Percentiles rank a stretch among this genome's conserved stretches.
These are phyloP conservation scores for Hipposideros larvatus DNA, from an alignment of 2,797 vertebrate genomes.

Conservation along the genomic window DNA sequence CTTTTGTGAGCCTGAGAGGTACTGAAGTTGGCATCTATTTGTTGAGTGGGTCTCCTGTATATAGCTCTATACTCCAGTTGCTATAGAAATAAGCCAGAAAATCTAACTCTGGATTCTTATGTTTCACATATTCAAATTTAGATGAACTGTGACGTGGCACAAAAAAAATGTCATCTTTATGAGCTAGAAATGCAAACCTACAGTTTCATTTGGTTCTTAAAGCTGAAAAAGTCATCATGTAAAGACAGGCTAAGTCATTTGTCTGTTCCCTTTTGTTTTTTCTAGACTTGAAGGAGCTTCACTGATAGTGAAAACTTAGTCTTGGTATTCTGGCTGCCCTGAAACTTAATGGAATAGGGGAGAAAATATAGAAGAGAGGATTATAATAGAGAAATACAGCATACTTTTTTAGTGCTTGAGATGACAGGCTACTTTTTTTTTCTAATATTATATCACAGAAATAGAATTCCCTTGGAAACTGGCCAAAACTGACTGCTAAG, in stretches of 20 bases:
- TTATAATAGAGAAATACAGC: background rate
- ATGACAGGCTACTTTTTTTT: slow-evolving; percentile 42
- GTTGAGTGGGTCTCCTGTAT: background rate
- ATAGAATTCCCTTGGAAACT: background rate
- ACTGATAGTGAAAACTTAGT: slow-evolving; percentile 4
- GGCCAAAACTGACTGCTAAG: background rate
- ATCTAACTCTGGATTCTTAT: slow-evolving; percentile 55
- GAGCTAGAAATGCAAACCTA: slow-evolving; percentile 30
- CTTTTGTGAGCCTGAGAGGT: background rate
- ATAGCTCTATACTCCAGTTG: slow-evolving; percentile 62
- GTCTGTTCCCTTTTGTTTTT: background rate
- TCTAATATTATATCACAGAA: background rate
- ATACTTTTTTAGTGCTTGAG: background rate
- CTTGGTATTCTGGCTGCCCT: background rate
- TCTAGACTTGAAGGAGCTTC: background rate
- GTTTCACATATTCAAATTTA: slow-evolving; percentile 77
- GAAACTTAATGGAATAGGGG: background rate
- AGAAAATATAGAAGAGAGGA: background rate
- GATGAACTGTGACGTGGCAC: slow-evolving; percentile 41
- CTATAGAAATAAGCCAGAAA: slow-evolving; percentile 78
- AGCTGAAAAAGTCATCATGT: background rate
- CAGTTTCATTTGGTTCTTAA: background rate
- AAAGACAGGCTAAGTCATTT: slow-evolving; percentile 39
- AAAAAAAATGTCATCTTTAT: slow-evolving; percentile 23
- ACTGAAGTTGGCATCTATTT: slow-evolving; percentile 10